Conservation (phyloP, 1,140 invertebrate genomes). For the Euwallacea fornicatus region DNA sequence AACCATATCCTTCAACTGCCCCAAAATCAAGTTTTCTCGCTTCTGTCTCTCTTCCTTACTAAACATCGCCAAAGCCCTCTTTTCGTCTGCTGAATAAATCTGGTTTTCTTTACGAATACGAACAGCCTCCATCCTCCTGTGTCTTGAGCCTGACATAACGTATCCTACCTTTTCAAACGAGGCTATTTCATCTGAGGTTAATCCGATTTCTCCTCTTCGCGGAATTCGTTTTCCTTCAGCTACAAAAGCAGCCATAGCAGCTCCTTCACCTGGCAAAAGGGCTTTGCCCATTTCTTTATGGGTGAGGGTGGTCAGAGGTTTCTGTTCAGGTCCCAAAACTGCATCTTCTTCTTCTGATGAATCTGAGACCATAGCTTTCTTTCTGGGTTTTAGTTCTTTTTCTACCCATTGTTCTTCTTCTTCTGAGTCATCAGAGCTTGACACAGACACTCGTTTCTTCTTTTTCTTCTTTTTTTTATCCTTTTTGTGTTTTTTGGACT, state of each 20-base stretch:
- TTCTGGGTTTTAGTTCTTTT: slow-evolving; percentile 57
- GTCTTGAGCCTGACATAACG: slow-evolving; percentile 98
- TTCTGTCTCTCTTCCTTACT: slow-evolving; percentile 97
- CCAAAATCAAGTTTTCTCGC: slow-evolving; percentile 92
- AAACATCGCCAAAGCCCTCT: slow-evolving; percentile 95
- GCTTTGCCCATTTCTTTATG: slow-evolving; percentile 87
- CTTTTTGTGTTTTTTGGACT: slow-evolving; percentile 56
- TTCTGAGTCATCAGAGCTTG: not conserved
- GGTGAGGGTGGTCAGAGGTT: slow-evolving; percentile 70
- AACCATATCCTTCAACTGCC: slow-evolving; percentile 93
- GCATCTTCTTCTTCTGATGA: slow-evolving; percentile 58
- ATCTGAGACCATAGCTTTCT: slow-evolving; percentile 34
- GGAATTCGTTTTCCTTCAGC: slow-evolving; percentile 99
- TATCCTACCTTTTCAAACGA: slow-evolving; percentile 93
- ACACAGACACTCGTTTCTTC: slow-evolving; percentile 40
- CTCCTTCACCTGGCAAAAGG: slow-evolving; percentile 91
- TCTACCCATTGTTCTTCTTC: slow-evolving; percentile 69
- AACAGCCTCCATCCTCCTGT: slow-evolving; percentile 99
- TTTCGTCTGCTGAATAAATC: slow-evolving; percentile 99
- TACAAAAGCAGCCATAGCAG: slow-evolving; percentile 97
- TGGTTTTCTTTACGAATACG: slow-evolving; percentile 99
- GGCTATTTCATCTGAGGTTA: slow-evolving; percentile 94
- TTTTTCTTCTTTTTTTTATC: slow-evolving; percentile 55
- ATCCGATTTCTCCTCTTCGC: slow-evolving; percentile 95
- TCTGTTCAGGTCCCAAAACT: slow-evolving; percentile 69